Evolutionary conservation across 2,888 invertebrate species (phyloP), one percentile per base, ranked within the genome.

Genomic region (Abrostola tripartita): DNA sequence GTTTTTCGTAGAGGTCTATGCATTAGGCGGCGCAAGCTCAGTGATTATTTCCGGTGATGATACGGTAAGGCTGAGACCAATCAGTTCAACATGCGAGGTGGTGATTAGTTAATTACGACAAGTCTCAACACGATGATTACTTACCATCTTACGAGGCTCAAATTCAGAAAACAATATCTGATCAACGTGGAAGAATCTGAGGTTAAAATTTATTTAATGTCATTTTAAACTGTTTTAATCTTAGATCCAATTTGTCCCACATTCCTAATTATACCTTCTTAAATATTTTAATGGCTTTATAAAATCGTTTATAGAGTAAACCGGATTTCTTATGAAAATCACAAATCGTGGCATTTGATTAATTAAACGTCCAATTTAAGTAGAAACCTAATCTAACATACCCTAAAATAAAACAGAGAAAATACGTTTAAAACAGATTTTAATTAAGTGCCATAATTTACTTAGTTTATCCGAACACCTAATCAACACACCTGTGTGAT

Each of bases 241-340:
- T 69, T 36, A 40, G 10, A 52, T 44, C 57, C 24, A 37, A 61
- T 8, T 40, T 68, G 68, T 64, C 53, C 50, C 53, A 64, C 64
- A 53, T 68, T 65, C 64, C 60, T 72, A 76, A 74, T 76, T 74
- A 64, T 12, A 51, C 42, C 14, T 60, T 72, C 42, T 52, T 38
- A 76, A 72, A 61, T 61, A 74, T 61, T 63, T 76, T 72, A 74
- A 74, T 76, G 65, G 59, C 58, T 76, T 65, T 60, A 76, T 68
- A 73, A 65, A 59, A 57, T 53, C 61, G 41, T 73, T 62, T 77
- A 77, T 38, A 60, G 62, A 53, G 14, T 36, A 47, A 69, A 68
- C 71, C 63, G 71, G 76, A 68, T 61, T 59, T 44, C 41, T 9
- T 50, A 52, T 47, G 42, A 14, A 11, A 51, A 37, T 56, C 59